These are phyloP conservation scores for Elephas maximus DNA, from an alignment of 2,113 vertebrate species.

Conservation along the genomic window DNA sequence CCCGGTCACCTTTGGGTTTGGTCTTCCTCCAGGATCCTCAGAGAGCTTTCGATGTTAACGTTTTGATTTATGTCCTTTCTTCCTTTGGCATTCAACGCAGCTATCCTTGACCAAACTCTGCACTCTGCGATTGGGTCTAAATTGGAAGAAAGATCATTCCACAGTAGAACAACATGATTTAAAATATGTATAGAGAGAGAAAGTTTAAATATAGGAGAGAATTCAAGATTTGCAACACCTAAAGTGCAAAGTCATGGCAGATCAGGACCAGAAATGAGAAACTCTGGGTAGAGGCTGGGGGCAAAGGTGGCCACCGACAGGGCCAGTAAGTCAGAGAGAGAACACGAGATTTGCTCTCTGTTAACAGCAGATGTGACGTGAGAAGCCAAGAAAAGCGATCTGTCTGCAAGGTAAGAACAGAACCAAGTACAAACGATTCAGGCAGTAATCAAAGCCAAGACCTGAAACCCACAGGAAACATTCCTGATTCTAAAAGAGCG, in stretches of 20 bases:
- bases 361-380: background rate
- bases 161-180: background rate
- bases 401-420: background rate
- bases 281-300: background rate
- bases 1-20: conserved; percentile 61
- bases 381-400: background rate
- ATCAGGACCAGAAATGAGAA: background rate
- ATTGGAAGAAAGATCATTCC: conserved; percentile 31
- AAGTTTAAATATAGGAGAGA: background rate
- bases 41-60: conserved; percentile 64
- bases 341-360: background rate
- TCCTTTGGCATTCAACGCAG: conserved; percentile 39
- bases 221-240: background rate
- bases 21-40: conserved; percentile 60
- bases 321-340: background rate
- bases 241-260: background rate
- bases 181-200: background rate
- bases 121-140: conserved; percentile 34
- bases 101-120: conserved; percentile 12
- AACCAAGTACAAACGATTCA: background rate
- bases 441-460: background rate
- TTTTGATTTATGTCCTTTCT: conserved; percentile 76
- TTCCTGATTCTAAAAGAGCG: background rate
- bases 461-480: background rate
- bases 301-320: background rate